Conservation (phyloP, 1,140 invertebrate genomes). For the Drosophila mauritiana region DNA sequence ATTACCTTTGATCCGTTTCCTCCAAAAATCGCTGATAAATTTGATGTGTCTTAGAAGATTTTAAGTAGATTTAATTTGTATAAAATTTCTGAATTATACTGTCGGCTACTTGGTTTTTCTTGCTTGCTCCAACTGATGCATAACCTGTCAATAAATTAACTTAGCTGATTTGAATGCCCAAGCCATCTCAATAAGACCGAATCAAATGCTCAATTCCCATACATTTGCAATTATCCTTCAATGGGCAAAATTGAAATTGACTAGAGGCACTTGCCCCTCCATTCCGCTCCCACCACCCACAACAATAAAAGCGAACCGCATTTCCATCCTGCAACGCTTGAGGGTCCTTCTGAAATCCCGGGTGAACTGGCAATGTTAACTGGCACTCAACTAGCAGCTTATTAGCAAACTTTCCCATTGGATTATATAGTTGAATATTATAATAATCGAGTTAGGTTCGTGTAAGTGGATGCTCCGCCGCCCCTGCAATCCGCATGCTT, state of each 20-base stretch:
- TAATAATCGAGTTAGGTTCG: conserved; percentile 79
- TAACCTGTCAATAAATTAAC: conserved; percentile 4
- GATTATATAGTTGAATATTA: conserved; percentile 81
- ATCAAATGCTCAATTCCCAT: conserved; percentile 28
- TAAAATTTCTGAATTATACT: background rate
- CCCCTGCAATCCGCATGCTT: conserved; percentile 9
- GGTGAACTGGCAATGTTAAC: conserved; percentile 49
- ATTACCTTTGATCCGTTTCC: background rate
- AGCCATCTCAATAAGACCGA: conserved; percentile 12
- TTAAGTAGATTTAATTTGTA: background rate
- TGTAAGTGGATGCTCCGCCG: conserved; percentile 32
- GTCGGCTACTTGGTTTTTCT: background rate
- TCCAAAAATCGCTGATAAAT: background rate
- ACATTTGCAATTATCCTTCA: conserved; percentile 15
- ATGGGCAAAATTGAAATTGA: conserved; percentile 19
- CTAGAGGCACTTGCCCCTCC: background rate
- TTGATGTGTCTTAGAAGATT: background rate
- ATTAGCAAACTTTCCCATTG: conserved; percentile 79
- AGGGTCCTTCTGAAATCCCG: conserved; percentile 32
- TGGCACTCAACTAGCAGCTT: conserved; percentile 76
- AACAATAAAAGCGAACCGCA: conserved; percentile 16
- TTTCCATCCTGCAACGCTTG: conserved; percentile 25
- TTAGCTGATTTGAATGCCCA: conserved; percentile 5
- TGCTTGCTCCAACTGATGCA: background rate
- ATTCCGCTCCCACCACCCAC: background rate